Conservation (phyloP, 2,113 vertebrate genomes). For the Indri indri region DNA sequence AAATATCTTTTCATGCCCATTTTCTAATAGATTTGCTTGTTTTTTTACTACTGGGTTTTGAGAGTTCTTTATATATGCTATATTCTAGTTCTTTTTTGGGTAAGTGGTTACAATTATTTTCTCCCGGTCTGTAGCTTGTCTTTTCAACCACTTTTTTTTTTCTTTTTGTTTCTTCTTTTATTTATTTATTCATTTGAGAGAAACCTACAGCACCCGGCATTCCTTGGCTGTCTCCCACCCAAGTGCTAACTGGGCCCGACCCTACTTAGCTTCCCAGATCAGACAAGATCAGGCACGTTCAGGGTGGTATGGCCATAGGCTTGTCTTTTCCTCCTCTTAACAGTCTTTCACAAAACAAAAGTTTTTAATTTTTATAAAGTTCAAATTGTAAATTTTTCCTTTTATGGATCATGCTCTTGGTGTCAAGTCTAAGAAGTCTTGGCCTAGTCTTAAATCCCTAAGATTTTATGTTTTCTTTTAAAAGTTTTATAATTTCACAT, state of each 20-base stretch:
- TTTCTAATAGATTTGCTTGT: neutral
- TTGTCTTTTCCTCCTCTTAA: neutral
- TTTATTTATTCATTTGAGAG: too few species aligned
- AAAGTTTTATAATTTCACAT: conserved; percentile 22
- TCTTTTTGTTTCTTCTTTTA: too few species aligned
- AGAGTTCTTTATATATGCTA: neutral
- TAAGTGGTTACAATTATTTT: neutral
- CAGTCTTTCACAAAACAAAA: neutral
- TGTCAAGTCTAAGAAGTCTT: neutral
- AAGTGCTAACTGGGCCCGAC: too few species aligned
- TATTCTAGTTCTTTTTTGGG: neutral
- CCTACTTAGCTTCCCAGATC: too few species aligned
- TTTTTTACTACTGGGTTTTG: neutral
- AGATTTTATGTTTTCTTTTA: conserved; percentile 26
- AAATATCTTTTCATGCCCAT: neutral
- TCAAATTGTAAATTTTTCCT: neutral
- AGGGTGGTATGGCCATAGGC: too few species aligned
- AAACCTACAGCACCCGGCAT: too few species aligned
- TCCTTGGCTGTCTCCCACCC: too few species aligned
- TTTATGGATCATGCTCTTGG: neutral
- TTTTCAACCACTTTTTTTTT: neutral
- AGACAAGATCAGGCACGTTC: too few species aligned
- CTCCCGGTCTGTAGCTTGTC: neutral
- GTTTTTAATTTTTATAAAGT: neutral
- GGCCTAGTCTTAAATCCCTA: neutral